These are phyloP conservation scores for Pristionchus mayeri DNA, from an alignment of 2,888 invertebrate species.

Conservation along the genomic window DNA sequence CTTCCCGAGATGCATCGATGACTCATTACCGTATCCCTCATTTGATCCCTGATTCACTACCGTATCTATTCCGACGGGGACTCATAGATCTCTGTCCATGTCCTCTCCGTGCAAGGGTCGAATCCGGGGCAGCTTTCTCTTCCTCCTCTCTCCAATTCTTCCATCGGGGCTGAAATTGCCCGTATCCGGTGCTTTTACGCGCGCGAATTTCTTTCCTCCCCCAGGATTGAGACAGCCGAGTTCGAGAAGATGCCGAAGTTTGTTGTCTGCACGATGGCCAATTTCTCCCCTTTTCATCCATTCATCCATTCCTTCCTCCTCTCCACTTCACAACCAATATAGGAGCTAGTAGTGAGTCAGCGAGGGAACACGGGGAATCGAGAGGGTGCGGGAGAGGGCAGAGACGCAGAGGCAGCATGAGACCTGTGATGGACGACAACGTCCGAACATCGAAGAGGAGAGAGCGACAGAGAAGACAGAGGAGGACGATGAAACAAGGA, in stretches of 20 bases:
- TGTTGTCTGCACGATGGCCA: background rate
- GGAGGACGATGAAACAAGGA: constrained; percentile 27
- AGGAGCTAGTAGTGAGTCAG: background rate
- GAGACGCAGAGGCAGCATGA: constrained; percentile 18
- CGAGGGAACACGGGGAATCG: background rate
- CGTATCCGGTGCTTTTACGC: background rate
- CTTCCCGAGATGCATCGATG: background rate
- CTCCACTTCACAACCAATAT: constrained; percentile 41
- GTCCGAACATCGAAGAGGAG: background rate
- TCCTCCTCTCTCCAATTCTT: background rate
- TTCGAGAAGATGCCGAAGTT: background rate
- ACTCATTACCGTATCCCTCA: constrained; percentile 5
- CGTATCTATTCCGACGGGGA: no score
- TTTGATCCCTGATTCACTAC: background rate
- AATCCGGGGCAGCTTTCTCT: background rate
- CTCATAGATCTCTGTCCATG: background rate
- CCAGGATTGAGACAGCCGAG: background rate
- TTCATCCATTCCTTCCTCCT: background rate
- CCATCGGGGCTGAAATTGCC: constrained; percentile 4
- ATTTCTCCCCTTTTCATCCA: background rate
- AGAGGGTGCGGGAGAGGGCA: background rate
- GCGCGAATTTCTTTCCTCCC: background rate
- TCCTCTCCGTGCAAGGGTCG: background rate
- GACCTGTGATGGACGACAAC: background rate
- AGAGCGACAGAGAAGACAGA: background rate